Evolutionary conservation across 2,797 vertebrate species (phyloP).

Genomic region (Loris lydekkerianus): DNA sequence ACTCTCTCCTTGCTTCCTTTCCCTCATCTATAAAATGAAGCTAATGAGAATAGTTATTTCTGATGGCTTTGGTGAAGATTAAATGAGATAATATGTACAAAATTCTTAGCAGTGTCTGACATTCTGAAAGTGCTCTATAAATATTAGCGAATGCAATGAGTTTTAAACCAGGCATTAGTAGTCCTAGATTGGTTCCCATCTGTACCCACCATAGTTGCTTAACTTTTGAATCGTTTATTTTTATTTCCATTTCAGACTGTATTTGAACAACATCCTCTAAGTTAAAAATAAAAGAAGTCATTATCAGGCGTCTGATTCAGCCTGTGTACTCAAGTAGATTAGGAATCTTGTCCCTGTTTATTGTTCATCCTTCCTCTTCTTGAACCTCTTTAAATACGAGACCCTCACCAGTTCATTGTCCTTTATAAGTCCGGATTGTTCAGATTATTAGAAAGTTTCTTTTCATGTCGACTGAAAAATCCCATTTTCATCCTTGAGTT

Average conservation of each 20-base stretch:
- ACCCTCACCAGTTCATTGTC: not conserved
- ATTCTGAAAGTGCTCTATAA: not conserved
- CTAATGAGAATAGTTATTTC: not conserved
- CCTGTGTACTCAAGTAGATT: not conserved
- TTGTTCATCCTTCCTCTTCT: not conserved
- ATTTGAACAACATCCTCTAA: constrained; percentile 15
- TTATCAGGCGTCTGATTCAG: not conserved
- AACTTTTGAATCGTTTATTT: constrained; percentile 31
- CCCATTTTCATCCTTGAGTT: not conserved
- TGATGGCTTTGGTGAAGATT: not conserved
- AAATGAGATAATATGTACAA: constrained; percentile 19
- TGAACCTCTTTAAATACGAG: not conserved
- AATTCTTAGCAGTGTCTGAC: not conserved
- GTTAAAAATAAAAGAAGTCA: not conserved
- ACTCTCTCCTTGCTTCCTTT: constrained; percentile 10
- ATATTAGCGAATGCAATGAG: not conserved
- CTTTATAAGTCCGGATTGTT: not conserved
- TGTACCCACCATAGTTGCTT: not conserved
- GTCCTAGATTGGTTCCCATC: not conserved
- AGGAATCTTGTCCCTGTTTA: not conserved
- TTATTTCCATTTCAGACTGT: constrained; percentile 28
- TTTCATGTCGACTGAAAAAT: not conserved
- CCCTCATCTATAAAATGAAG: not conserved
- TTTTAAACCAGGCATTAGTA: not conserved
- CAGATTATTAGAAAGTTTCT: not conserved